Evolutionary conservation across 2,888 invertebrate genomes (phyloP).

Genomic region (Noctua pronuba): DNA sequence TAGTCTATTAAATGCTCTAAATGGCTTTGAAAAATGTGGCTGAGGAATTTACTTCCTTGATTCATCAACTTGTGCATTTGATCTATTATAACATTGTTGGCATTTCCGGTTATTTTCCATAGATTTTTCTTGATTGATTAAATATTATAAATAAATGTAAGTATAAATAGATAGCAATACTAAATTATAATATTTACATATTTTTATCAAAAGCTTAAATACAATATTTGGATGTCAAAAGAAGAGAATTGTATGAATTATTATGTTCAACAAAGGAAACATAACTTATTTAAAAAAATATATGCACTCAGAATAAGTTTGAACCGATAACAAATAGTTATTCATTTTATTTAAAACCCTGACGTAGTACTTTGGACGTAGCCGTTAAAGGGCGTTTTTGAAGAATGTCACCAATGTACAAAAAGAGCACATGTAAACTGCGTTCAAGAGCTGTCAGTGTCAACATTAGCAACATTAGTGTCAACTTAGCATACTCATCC

Average conservation of each 20-base stretch:
- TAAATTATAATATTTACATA: neutral
- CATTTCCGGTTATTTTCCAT: neutral
- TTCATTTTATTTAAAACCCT: no score
- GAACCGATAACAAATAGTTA: no score
- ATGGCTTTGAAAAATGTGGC: slow-evolving; percentile 19
- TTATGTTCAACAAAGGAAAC: neutral
- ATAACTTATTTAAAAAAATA: neutral
- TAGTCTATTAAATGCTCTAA: slow-evolving; percentile 12
- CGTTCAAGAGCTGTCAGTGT: no score
- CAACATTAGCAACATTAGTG: no score
- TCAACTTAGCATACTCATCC: no score
- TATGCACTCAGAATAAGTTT: no score
- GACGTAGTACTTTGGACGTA: no score
- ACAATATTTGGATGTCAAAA: neutral
- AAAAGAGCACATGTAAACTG: no score
- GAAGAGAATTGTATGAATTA: neutral
- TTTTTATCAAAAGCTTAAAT: neutral
- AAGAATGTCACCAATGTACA: no score
- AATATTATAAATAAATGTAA: neutral
- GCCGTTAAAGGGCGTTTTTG: no score
- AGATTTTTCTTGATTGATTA: neutral
- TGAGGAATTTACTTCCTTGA: slow-evolving; percentile 36
- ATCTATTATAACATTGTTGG: neutral
- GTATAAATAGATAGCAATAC: neutral
- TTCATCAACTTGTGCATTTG: slow-evolving; percentile 4